phyloP scores from a whole-genome alignment of 2,113 vertebrate species.

The Tetraodon nigroviridis region DNA sequence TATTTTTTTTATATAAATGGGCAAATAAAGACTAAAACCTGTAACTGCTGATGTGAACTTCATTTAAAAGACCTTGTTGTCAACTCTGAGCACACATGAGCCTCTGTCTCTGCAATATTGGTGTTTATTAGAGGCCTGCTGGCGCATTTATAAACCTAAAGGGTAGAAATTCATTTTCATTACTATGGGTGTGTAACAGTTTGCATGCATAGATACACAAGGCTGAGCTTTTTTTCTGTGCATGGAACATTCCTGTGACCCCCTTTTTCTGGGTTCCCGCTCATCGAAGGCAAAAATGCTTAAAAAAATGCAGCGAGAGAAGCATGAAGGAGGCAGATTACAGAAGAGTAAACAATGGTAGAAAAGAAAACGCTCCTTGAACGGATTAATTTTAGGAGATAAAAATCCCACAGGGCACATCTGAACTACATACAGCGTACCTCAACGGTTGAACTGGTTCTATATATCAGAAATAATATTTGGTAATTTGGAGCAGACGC shows the following conservation, averaged over 20 bases:
- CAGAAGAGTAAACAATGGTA: not conserved
- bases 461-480: not conserved
- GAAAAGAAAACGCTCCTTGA: not conserved
- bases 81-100: constrained; percentile 42
- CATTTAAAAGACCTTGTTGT: constrained; percentile 47
- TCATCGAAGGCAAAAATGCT: not conserved
- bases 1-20: constrained; percentile 21
- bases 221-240: not conserved
- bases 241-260: not conserved
- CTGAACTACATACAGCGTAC: not conserved
- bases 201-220: no score
- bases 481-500: no score
- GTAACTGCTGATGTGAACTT: constrained; percentile 27
- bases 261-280: not conserved
- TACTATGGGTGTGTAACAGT: constrained; percentile 8
- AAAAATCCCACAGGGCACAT: not conserved
- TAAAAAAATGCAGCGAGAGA: not conserved
- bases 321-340: not conserved
- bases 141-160: constrained; percentile 58
- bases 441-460: no score
- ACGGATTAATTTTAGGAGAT: no score
- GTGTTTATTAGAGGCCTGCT: constrained; percentile 53
- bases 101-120: constrained; percentile 45
- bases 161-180: constrained; percentile 65
- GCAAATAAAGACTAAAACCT: constrained; percentile 39